Evolutionary conservation across 2,797 vertebrate genomes (phyloP), one percentile per base, ranked within the genome.

Genomic region (Geotrypetes seraphini): DNA sequence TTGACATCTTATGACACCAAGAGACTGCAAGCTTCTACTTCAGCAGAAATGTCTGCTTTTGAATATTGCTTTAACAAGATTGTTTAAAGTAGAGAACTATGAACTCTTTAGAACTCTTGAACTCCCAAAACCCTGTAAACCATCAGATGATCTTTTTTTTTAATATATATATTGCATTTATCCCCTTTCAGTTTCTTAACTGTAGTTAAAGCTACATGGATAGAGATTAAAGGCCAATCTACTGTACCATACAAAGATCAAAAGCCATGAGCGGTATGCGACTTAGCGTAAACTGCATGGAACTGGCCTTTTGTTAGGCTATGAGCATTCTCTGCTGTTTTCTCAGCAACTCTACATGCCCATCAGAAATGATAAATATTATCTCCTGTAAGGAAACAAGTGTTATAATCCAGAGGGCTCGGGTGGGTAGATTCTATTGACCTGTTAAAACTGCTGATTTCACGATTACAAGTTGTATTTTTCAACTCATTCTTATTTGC

Each of bases 301-400:
- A 52, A 37, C 28, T 21, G 44, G 22, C 33, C n/a, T 66, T 53
- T 62, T 60, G 33, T 57, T 52, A 31, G 47, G 41, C 41, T 63
- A 41, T 31, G 49, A 64, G 36, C 45, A 39, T 38, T 61, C 39
- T 48, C 48, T 50, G 52, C 25, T 6, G 2, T 43, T 56, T 60
- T 53, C 57, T 53, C 47, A 50, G 56, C 56, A 55, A 58, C 60
- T 45, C 29, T 53, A 78, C 71, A 68, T 72, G 63, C 46, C 70
- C 60, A 71, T 69, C 65, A 68, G 36, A 51, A 32, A 39, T 67
- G 63, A 71, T 73, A 76, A 83, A 68, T 47, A 42, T 35, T 26
- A 5, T 18, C 25, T 66, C 60, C 22, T 3, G 18, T 29, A 64
- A 56, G 55, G 55, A 18, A 24, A 19, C 19, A 53, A 41, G 47